Evolutionary conservation across 2,113 vertebrate species (phyloP).

Genomic region (Syngnathoides biaculeatus): DNA sequence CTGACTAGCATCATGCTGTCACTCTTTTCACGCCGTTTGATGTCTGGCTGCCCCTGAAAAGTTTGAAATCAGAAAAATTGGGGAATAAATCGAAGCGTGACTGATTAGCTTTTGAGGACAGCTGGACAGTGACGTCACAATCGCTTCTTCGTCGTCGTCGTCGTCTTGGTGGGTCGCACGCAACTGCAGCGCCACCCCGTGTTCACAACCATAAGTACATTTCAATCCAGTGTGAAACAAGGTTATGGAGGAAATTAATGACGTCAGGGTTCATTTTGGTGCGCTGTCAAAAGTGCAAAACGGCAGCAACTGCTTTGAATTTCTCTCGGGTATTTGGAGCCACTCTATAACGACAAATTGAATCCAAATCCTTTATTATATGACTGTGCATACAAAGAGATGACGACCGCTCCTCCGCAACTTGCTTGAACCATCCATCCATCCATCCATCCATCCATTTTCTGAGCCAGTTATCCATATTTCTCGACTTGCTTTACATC

Average conservation of each 20-base stretch:
- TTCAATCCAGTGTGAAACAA: neutral
- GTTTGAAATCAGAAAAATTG: neutral
- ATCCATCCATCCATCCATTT: too few species aligned
- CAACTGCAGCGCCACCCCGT: neutral
- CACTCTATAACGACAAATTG: too few species aligned
- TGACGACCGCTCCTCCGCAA: too few species aligned
- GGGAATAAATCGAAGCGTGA: neutral
- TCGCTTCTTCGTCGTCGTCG: neutral
- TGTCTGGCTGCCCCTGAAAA: neutral
- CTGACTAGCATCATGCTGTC: conserved; percentile 26
- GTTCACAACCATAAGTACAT: neutral
- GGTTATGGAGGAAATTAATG: too few species aligned
- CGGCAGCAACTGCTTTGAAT: too few species aligned
- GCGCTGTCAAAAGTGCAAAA: too few species aligned
- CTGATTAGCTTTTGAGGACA: neutral
- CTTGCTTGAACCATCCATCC: too few species aligned
- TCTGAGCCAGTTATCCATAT: too few species aligned
- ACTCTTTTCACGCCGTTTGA: neutral
- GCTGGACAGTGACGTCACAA: neutral
- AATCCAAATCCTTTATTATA: too few species aligned
- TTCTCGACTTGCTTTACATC: neutral
- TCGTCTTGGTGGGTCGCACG: neutral
- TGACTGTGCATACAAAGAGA: too few species aligned
- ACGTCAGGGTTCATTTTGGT: too few species aligned
- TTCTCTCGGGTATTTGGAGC: too few species aligned